Percentiles rank a stretch among this genome's conserved stretches.
phyloP scores from a whole-genome alignment of 1,140 invertebrate species.

The Achatina immaculata region DNA sequence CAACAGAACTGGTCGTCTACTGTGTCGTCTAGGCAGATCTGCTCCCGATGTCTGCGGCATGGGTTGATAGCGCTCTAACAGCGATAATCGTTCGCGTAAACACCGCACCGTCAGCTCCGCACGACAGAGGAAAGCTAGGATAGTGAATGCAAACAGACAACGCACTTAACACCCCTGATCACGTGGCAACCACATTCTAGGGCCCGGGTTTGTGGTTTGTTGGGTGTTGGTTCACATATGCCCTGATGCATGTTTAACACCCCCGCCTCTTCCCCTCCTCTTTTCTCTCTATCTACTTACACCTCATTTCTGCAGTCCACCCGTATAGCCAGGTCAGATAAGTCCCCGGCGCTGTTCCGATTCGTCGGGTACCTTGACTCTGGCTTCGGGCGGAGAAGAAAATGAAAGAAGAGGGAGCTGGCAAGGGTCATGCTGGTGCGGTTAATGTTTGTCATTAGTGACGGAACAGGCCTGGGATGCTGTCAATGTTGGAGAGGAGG shows the following conservation, averaged over 20 bases:
- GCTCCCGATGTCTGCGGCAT: not conserved
- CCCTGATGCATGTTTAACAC: not conserved
- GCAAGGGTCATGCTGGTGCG: not conserved
- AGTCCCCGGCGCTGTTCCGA: not conserved
- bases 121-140: not conserved
- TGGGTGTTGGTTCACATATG: not conserved
- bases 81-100: not conserved
- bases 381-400: not conserved
- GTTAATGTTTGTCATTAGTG: not conserved
- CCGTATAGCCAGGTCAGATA: not conserved
- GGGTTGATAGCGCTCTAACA: constrained; percentile 9
- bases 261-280: not conserved
- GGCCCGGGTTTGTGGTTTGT: not conserved
- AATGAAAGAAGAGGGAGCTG: not conserved
- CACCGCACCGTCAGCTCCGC: not conserved
- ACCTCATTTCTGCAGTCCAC: not conserved
- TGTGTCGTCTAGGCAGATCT: not conserved
- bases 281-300: not conserved
- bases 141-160: constrained; percentile 1
- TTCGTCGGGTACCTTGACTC: not conserved
- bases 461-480: not conserved
- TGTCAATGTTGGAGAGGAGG: not conserved
- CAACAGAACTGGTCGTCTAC: constrained; percentile 8
- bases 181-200: not conserved
- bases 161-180: constrained; percentile 7